Percentiles rank a stretch among this genome's conserved stretches.
Evolutionary conservation across 2,113 vertebrate genomes (phyloP).

Genomic region (Peromyscus polionotus): DNA sequence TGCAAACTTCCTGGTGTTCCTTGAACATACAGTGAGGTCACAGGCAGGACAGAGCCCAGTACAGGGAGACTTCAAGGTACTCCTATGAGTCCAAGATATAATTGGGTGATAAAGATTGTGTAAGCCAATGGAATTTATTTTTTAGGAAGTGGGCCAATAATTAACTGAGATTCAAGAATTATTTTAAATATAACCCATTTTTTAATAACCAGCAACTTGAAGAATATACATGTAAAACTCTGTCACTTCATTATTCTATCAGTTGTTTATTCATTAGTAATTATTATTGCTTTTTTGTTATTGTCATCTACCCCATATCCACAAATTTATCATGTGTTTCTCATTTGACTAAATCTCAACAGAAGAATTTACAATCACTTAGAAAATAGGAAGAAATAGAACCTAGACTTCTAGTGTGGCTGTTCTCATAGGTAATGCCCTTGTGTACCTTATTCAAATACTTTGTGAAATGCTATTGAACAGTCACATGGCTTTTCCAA

Average conservation of each 20-base stretch:
- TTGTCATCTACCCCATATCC: neutral
- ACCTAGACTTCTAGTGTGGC: neutral
- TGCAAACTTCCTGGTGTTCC: neutral
- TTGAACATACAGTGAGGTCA: neutral
- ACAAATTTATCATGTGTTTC: neutral
- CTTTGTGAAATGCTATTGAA: neutral
- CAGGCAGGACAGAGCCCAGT: neutral
- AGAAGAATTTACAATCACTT: conserved; percentile 12
- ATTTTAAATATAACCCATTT: conserved; percentile 41
- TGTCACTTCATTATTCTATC: neutral
- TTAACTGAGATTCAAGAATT: neutral
- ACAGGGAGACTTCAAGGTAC: neutral
- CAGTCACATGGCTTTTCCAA: neutral
- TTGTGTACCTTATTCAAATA: neutral
- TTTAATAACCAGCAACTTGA: neutral
- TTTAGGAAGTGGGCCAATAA: neutral
- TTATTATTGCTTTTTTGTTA: conserved; percentile 9
- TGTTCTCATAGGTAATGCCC: neutral
- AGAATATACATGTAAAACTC: neutral
- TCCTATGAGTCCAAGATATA: neutral
- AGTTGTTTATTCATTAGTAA: neutral
- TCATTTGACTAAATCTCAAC: neutral
- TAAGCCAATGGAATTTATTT: neutral
- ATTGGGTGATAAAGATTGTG: neutral
- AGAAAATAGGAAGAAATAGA: neutral